Percentiles rank a stretch among this genome's conserved stretches.
Conservation (phyloP, 2,888 invertebrate genomes). For the Argyresthia albistria region DNA sequence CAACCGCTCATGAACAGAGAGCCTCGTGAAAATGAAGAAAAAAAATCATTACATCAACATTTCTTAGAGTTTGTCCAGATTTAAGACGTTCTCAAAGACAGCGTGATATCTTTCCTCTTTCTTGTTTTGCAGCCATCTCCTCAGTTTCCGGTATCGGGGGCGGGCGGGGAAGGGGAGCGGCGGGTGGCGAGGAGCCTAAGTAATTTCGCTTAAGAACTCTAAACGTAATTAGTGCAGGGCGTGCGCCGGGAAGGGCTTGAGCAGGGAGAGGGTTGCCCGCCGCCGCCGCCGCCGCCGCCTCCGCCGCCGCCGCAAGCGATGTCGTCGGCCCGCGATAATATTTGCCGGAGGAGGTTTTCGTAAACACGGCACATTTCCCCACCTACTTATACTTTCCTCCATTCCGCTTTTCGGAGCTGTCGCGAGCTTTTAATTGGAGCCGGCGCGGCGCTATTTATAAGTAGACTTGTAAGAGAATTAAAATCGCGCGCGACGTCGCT, state of each 20-base stretch:
- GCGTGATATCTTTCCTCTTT: constrained; percentile 63
- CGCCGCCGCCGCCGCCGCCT: constrained; percentile 33
- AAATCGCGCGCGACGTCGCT: constrained; percentile 59
- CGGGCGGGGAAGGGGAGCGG: constrained; percentile 41
- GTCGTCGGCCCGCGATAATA: constrained; percentile 67
- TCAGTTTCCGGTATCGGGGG: constrained; percentile 59
- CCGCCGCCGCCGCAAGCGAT: constrained; percentile 50
- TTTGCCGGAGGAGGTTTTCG: constrained; percentile 68
- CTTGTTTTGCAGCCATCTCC: constrained; percentile 71
- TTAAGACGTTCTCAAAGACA: constrained; percentile 61
- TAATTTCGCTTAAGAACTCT: constrained; percentile 79
- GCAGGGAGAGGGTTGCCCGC: constrained; percentile 74
- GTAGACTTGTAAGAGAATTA: constrained; percentile 67
- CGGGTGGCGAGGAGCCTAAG: constrained; percentile 74
- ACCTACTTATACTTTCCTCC: constrained; percentile 56
- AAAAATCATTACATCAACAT: constrained; percentile 72
- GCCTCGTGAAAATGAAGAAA: constrained; percentile 64
- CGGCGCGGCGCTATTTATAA: constrained; percentile 57
- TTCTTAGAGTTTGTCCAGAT: constrained; percentile 69
- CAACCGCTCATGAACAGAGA: constrained; percentile 70
- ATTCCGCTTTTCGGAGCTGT: constrained; percentile 59
- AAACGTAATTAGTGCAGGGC: constrained; percentile 79
- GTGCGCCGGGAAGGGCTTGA: constrained; percentile 75
- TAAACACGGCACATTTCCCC: constrained; percentile 65
- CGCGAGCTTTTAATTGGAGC: constrained; percentile 65